Evolutionary conservation across 2,888 invertebrate species (phyloP).

Genomic region (Ophonus ardosiacus): DNA sequence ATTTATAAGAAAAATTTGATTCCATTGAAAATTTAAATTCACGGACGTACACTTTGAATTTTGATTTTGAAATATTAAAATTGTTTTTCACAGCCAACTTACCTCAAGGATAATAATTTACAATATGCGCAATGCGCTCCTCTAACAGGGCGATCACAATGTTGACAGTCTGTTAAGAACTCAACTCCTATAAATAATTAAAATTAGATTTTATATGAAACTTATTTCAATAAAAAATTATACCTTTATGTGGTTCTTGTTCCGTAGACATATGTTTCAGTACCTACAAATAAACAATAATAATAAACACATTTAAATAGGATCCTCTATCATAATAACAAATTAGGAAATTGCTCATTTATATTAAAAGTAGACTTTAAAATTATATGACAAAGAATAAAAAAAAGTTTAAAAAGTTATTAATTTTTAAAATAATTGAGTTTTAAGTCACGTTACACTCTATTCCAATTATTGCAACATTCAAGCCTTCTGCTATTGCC

Average conservation of each 20-base stretch:
- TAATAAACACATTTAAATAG: background rate
- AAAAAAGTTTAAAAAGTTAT: no score
- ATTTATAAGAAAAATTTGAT: background rate
- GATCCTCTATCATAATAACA: no score
- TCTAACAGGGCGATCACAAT: slow-evolving; percentile 83
- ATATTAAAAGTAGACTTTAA: no score
- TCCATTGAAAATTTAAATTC: background rate
- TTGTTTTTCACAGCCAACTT: slow-evolving; percentile 18
- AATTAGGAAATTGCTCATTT: no score
- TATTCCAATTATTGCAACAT: no score
- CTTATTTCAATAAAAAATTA: background rate
- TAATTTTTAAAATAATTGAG: no score
- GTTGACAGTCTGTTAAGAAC: slow-evolving; percentile 85
- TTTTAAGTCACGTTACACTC: no score
- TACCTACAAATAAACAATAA: slow-evolving; percentile 73
- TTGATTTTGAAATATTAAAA: background rate
- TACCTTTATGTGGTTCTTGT: slow-evolving; percentile 73
- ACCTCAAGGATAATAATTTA: slow-evolving; percentile 83
- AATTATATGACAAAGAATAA: no score
- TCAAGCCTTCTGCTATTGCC: no score
- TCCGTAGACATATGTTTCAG: slow-evolving; percentile 79
- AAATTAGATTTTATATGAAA: background rate
- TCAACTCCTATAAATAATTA: slow-evolving; percentile 80
- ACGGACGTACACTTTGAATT: background rate
- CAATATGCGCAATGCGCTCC: slow-evolving; percentile 86